Evolutionary conservation across 1,140 invertebrate species (phyloP).

Genomic region (Zaprionus africanus): DNA sequence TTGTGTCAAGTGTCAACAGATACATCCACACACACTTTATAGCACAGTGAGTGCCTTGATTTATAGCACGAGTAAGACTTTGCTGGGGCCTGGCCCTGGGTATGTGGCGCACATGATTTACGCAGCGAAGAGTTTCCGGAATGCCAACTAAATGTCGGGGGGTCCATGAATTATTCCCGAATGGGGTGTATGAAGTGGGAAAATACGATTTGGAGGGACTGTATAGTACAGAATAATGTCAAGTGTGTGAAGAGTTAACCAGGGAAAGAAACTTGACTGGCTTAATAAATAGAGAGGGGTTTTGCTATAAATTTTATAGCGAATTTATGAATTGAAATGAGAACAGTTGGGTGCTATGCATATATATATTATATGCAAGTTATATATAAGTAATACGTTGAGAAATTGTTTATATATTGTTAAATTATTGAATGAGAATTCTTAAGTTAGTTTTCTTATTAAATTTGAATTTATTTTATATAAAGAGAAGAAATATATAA

Average conservation of each 20-base stretch:
- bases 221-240: neutral
- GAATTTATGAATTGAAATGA: too few relatives aligned
- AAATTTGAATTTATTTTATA: too few relatives aligned
- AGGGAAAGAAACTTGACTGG: too few relatives aligned
- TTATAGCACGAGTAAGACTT: neutral
- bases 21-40: neutral
- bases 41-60: neutral
- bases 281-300: too few relatives aligned
- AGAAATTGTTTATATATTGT: too few relatives aligned
- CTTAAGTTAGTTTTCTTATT: too few relatives aligned
- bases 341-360: too few relatives aligned
- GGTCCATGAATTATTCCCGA: neutral
- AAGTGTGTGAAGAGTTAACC: neutral
- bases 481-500: too few relatives aligned
- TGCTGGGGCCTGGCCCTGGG: neutral
- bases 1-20: conserved; percentile 2
- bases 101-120: neutral
- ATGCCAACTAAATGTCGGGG: neutral
- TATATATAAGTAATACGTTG: neutral
- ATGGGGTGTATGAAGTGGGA: too few relatives aligned
- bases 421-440: too few relatives aligned
- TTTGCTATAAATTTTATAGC: too few relatives aligned
- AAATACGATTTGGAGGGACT: neutral
- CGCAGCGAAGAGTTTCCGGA: neutral
- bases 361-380: too few relatives aligned